phyloP scores from a whole-genome alignment of 2,797 vertebrate species.

The Coregonus sp. region DNA sequence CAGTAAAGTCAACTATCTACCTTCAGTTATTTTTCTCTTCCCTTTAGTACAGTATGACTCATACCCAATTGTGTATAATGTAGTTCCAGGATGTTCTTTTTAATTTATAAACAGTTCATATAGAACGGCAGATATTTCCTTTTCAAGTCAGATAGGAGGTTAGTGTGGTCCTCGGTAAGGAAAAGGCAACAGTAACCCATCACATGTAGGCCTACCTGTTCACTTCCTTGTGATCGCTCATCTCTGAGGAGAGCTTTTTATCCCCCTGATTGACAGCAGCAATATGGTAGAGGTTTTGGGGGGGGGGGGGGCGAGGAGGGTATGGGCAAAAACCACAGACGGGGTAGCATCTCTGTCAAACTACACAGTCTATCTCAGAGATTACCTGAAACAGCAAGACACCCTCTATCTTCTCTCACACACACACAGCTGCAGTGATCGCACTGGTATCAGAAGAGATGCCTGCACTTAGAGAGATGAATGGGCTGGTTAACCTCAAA shows the following conservation, averaged over 20 bases:
- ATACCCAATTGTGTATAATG: neutral
- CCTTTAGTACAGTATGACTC: neutral
- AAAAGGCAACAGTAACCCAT: too few relatives aligned
- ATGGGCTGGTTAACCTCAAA: conserved; percentile 4
- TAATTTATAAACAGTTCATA: too few relatives aligned
- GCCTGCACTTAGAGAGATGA: conserved; percentile 13
- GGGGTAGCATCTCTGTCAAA: conserved; percentile 34
- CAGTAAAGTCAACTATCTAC: neutral
- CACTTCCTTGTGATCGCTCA: too few relatives aligned
- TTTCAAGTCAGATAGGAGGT: neutral
- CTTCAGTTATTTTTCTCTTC: neutral
- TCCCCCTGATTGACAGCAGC: conserved; percentile 50
- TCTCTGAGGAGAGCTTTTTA: too few relatives aligned
- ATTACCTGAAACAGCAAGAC: conserved; percentile 12
- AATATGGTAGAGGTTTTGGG: conserved; percentile 47
- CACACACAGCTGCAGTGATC: conserved; percentile 6
- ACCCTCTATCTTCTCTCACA: neutral
- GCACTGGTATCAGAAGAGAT: neutral
- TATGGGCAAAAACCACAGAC: neutral
- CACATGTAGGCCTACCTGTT: too few relatives aligned
- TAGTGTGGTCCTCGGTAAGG: too few relatives aligned
- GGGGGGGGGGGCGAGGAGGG: neutral
- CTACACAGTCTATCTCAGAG: conserved; percentile 33
- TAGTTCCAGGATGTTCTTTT: too few relatives aligned
- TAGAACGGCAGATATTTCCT: too few relatives aligned